A percentile compares a stretch with the other conserved stretches of the same genome.
These are phyloP conservation scores for Lycodopsis pacificus DNA, from an alignment of 2,797 vertebrate species.

Conservation along the genomic window DNA sequence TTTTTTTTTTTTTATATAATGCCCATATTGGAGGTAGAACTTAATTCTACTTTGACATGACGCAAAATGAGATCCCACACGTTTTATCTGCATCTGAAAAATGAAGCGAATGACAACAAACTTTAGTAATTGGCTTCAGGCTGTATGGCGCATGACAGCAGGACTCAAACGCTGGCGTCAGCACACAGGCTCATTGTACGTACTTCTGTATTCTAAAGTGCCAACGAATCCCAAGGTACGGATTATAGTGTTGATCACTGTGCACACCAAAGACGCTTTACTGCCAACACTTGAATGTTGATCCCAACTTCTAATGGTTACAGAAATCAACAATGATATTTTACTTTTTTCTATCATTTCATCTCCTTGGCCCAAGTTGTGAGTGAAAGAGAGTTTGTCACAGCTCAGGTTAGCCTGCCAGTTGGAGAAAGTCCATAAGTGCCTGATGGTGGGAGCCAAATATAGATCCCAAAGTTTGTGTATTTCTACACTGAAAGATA, in stretches of 20 bases:
- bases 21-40: background rate
- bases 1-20: slow-evolving; percentile 10
- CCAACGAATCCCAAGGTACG: slow-evolving; percentile 34
- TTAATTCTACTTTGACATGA: background rate
- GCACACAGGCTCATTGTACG: slow-evolving; percentile 34
- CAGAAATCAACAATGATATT: slow-evolving; percentile 46
- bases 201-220: slow-evolving; percentile 34
- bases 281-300: slow-evolving; percentile 54
- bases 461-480: slow-evolving; percentile 40
- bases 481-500: slow-evolving; percentile 17
- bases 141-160: background rate
- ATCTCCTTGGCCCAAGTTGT: slow-evolving; percentile 35
- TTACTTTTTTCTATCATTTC: background rate
- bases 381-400: slow-evolving; percentile 35
- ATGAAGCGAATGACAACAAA: slow-evolving; percentile 3
- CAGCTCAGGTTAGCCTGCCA: slow-evolving; percentile 49
- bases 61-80: background rate
- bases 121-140: slow-evolving; percentile 18
- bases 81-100: slow-evolving; percentile 5
- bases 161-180: slow-evolving; percentile 18
- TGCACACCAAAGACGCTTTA: slow-evolving; percentile 17
- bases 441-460: slow-evolving; percentile 31
- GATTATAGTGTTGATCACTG: slow-evolving; percentile 53
- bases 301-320: slow-evolving; percentile 42
- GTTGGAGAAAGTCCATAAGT: slow-evolving; percentile 52